These are phyloP conservation scores for Spondyliosoma cantharus DNA, from an alignment of 2,797 vertebrate genomes.

Conservation along the genomic window DNA sequence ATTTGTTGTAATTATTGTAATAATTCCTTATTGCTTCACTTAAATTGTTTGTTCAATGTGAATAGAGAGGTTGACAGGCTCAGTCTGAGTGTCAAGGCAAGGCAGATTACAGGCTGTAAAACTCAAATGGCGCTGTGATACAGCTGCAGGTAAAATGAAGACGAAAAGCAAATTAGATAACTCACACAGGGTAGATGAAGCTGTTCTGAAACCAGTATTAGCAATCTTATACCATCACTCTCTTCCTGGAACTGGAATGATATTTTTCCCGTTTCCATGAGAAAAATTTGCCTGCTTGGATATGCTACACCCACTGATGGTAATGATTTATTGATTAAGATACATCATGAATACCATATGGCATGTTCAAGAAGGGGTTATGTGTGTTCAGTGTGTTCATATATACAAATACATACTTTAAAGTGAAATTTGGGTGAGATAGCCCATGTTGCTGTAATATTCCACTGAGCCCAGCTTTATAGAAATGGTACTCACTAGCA, in stretches of 20 bases:
- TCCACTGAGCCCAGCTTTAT: not conserved
- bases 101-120: slow-evolving; percentile 16
- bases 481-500: not conserved
- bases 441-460: not conserved
- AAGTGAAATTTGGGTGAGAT: not conserved
- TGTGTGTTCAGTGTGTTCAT: not conserved
- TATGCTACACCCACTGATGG: not conserved
- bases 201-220: not conserved
- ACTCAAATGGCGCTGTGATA: slow-evolving; percentile 16
- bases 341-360: not conserved
- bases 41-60: slow-evolving; percentile 17
- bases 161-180: slow-evolving; percentile 15
- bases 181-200: slow-evolving; percentile 13
- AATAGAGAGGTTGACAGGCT: not conserved
- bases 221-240: not conserved
- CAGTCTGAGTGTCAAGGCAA: slow-evolving; percentile 9
- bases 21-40: slow-evolving; percentile 6
- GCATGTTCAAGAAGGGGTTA: not conserved
- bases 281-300: not conserved
- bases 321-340: slow-evolving; percentile 12
- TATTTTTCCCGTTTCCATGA: not conserved
- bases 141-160: slow-evolving; percentile 38
- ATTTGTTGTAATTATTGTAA: not conserved
- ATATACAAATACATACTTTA: not conserved
- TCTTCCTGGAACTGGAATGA: not conserved